phyloP scores from a whole-genome alignment of 2,888 invertebrate genomes.

The Stenichneumon culpator region DNA sequence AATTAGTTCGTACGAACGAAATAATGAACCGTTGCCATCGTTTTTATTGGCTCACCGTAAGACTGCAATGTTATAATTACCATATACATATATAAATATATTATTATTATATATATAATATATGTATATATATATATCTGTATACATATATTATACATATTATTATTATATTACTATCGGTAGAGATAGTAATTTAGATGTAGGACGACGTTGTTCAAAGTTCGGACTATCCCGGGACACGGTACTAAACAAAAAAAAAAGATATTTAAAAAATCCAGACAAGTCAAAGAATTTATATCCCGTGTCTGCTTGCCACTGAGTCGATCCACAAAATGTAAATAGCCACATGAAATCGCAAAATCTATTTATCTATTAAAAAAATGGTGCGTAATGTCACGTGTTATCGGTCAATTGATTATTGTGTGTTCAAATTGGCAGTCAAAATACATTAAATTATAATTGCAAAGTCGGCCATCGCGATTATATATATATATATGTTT shows the following conservation, averaged over 20 bases:
- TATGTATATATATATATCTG: slow-evolving; percentile 11
- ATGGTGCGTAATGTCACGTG: not conserved
- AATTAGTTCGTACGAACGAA: slow-evolving; percentile 59
- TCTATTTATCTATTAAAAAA: slow-evolving; percentile 31
- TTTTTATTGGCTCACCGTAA: slow-evolving; percentile 75
- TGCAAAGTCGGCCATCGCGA: not conserved
- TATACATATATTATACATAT: slow-evolving; percentile 40
- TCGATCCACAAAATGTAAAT: slow-evolving; percentile 33
- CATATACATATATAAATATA: slow-evolving; percentile 67
- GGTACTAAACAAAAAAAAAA: slow-evolving; percentile 56
- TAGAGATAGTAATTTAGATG: slow-evolving; percentile 48
- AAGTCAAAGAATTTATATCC: slow-evolving; percentile 18
- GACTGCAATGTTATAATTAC: slow-evolving; percentile 77
- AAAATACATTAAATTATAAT: not conserved
- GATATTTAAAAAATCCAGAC: slow-evolving; percentile 8
- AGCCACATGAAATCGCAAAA: slow-evolving; percentile 18
- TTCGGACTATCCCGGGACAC: slow-evolving; percentile 65
- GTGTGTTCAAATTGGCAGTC: not conserved
- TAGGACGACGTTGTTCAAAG: slow-evolving; percentile 59
- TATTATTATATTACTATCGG: slow-evolving; percentile 42
- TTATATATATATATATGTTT: slow-evolving; percentile 23
- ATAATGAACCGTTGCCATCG: slow-evolving; percentile 74
- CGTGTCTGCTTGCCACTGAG: slow-evolving; percentile 48
- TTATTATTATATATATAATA: slow-evolving; percentile 59
- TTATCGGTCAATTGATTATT: not conserved